Evolutionary conservation across 2,888 invertebrate genomes (phyloP).

Genomic region (Sceliomorpha sp.): DNA sequence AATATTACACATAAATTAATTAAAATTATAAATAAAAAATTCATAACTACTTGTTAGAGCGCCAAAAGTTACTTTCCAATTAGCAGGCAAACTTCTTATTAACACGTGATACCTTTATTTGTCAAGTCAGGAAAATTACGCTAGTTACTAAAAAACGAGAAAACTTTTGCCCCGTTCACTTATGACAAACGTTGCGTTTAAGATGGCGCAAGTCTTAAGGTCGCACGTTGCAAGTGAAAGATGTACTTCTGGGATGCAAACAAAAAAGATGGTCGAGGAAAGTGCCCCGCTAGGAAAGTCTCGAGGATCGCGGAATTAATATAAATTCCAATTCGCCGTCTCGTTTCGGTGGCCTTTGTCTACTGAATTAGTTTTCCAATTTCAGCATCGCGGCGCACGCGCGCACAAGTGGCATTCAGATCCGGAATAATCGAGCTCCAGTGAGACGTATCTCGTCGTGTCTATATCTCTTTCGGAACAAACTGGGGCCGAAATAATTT

Average conservation of each 20-base stretch:
- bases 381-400: constrained; percentile 20
- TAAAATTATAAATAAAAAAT: no score
- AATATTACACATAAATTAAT: no score
- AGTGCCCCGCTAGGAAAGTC: constrained; percentile 1
- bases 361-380: constrained; percentile 34
- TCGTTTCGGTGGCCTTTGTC: constrained; percentile 14
- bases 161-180: constrained; percentile 1
- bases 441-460: constrained; percentile 18
- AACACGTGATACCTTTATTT: no score
- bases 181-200: neutral
- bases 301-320: constrained; percentile 25
- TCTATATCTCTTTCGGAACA: constrained; percentile 30
- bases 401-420: constrained; percentile 18
- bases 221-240: constrained; percentile 5
- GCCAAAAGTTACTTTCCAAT: no score
- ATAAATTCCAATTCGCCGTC: constrained; percentile 27
- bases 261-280: constrained; percentile 16
- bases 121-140: no score
- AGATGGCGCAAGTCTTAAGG: neutral
- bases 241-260: constrained; percentile 11
- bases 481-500: constrained; percentile 32
- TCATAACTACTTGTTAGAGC: no score
- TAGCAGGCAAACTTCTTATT: no score
- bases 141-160: no score
- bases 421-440: constrained; percentile 30